Evolutionary conservation across 2,888 invertebrate species (phyloP).

Genomic region (Stenurella melanura): DNA sequence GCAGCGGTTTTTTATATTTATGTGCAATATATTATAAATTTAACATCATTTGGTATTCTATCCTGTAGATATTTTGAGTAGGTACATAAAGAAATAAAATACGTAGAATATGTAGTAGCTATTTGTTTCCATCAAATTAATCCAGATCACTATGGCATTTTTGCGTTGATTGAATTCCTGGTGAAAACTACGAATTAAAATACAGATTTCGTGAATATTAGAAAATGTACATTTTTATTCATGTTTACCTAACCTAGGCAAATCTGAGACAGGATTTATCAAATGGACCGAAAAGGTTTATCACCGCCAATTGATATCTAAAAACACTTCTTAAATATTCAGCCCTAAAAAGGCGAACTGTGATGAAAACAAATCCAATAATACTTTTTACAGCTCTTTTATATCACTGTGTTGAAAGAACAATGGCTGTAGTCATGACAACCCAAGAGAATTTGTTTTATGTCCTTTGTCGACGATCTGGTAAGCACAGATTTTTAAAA

Average conservation of each 20-base stretch:
- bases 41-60: too few relatives aligned
- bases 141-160: too few relatives aligned
- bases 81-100: too few relatives aligned
- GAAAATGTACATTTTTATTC: too few relatives aligned
- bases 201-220: too few relatives aligned
- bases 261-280: background rate
- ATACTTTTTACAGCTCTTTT: background rate
- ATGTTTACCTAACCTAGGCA: background rate
- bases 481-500: background rate
- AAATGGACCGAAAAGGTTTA: background rate
- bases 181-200: too few relatives aligned
- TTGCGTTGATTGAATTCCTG: too few relatives aligned
- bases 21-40: too few relatives aligned
- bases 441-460: slow-evolving; percentile 1
- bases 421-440: background rate
- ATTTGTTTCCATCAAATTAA: too few relatives aligned
- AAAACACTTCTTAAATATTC: slow-evolving; percentile 7
- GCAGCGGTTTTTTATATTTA: too few relatives aligned
- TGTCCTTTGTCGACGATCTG: slow-evolving; percentile 3
- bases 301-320: background rate
- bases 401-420: background rate
- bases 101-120: too few relatives aligned
- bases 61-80: too few relatives aligned
- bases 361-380: background rate
- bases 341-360: background rate